Percentiles rank a stretch among this genome's conserved stretches.
Evolutionary conservation across 2,113 vertebrate genomes (phyloP).

Genomic region (Euleptes europaea): DNA sequence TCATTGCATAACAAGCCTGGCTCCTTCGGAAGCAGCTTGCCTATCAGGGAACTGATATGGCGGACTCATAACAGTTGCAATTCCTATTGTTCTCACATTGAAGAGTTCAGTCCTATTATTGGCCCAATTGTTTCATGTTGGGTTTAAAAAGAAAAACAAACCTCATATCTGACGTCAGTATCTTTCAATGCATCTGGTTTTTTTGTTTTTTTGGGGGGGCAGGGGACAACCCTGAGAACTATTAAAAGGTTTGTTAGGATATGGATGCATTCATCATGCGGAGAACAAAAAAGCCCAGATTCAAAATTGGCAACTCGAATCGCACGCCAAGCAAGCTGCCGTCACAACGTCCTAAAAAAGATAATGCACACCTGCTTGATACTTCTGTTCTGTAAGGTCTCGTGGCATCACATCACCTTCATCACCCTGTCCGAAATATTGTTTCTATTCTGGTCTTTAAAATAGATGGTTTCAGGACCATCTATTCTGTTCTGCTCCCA

Average conservation of each 20-base stretch:
- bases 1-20: slow-evolving; percentile 32
- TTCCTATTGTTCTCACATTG: slow-evolving; percentile 42
- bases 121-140: slow-evolving; percentile 6
- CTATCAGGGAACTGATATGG: slow-evolving; percentile 28
- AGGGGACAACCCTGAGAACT: background rate
- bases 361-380: slow-evolving; percentile 45
- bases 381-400: background rate
- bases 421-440: background rate
- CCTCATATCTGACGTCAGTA: background rate
- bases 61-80: slow-evolving; percentile 32
- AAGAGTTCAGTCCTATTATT: slow-evolving; percentile 26
- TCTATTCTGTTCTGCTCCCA: no score
- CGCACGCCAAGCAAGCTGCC: slow-evolving; percentile 51
- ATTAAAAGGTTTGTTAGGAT: background rate
- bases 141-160: slow-evolving; percentile 14
- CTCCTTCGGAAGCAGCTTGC: slow-evolving; percentile 43
- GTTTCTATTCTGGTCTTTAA: no score
- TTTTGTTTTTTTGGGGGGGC: no score
- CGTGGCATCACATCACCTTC: background rate
- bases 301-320: slow-evolving; percentile 58
- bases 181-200: background rate
- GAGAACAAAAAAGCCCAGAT: slow-evolving; percentile 22
- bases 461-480: no score
- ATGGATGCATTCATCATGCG: background rate
- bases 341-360: slow-evolving; percentile 50